Evolutionary conservation across 2,888 invertebrate species (phyloP), one percentile per base, ranked within the genome.

Genomic region (Mechanitis mazaeus): DNA sequence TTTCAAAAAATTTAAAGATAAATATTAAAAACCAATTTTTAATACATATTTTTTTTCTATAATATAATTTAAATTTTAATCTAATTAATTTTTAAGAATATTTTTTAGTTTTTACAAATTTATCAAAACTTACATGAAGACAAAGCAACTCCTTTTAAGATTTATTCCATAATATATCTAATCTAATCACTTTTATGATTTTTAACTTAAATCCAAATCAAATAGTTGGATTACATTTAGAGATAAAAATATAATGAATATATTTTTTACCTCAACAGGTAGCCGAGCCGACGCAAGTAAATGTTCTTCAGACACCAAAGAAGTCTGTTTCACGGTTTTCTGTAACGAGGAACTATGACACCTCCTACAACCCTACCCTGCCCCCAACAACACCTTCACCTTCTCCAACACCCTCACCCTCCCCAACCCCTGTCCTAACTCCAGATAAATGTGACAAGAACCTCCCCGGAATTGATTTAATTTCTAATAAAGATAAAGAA

Each of bases 271-370:
- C 5, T 35, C 60, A 50, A 33, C 79, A 90, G 89, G 89, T 90
- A 3, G 76, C 79, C 5, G 89, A 88, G 65, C 84, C 87, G 0
- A 85, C 87, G 0, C 76, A 83, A 60, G 84, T 86, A 1, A 94
- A 78, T 92, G 93, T 77, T 76, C 93, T 76, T 88, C 93, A 75
- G 80, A 93, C 81, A 87, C 93, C 75, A 76, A 92, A 93, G 83
- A 74, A 92, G 64, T 76, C 72, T 50, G 75, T 77, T 3, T 91
- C 81, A 3, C 74, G 90, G 0, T 90, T 90, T 71, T 88, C 89
- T 0, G 90, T 90, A 0, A 86, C 90, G 0, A 76, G 90, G n/a
- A 90, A 89, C 72, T 85, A 84, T 66, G 90, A 90, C 59, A 69
- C 79, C 0, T 73, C 80, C 2, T 89, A 87, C 69, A 83, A 82